Conservation (phyloP, 2,797 vertebrate species). For the Chelon labrosus region DNA sequence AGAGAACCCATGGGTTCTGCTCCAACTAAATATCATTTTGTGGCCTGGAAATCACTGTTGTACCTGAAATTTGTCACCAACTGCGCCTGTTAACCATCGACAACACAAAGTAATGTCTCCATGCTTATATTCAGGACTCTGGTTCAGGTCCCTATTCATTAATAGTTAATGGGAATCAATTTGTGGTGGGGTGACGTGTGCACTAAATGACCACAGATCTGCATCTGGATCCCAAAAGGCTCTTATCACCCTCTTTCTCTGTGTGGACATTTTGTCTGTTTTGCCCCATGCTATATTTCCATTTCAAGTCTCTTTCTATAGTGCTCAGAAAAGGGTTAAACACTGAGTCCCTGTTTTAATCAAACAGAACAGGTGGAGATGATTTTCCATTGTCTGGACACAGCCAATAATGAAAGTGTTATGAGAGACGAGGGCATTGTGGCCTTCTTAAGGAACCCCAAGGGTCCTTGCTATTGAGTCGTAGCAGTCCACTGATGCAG, state of each 20-base stretch:
- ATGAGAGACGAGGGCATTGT: slow-evolving; percentile 14
- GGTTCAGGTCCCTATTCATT: slow-evolving; percentile 62
- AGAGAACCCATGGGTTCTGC: background rate
- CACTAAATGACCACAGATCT: slow-evolving; percentile 41
- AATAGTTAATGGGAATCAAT: slow-evolving; percentile 78
- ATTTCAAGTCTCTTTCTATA: background rate
- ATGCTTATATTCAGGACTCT: slow-evolving; percentile 22
- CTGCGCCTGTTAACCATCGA: background rate
- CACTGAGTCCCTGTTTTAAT: background rate
- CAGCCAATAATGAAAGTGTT: background rate
- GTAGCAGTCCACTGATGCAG: slow-evolving; percentile 24
- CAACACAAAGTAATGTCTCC: slow-evolving; percentile 26
- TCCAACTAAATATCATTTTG: background rate
- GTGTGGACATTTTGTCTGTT: background rate
- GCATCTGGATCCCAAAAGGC: slow-evolving; percentile 33
- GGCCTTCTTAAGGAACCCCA: slow-evolving; percentile 15
- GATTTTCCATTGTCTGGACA: slow-evolving; percentile 4
- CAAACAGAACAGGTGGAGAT: background rate
- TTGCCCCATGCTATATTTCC: background rate
- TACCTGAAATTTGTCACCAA: background rate
- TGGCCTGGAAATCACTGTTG: background rate
- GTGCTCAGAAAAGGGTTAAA: background rate
- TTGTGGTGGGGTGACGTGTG: slow-evolving; percentile 50
- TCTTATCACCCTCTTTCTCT: slow-evolving; percentile 11
- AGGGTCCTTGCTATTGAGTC: slow-evolving; percentile 43